These are phyloP conservation scores for Adineta ricciae DNA, from an alignment of 2,888 invertebrate genomes.

Conservation along the genomic window DNA sequence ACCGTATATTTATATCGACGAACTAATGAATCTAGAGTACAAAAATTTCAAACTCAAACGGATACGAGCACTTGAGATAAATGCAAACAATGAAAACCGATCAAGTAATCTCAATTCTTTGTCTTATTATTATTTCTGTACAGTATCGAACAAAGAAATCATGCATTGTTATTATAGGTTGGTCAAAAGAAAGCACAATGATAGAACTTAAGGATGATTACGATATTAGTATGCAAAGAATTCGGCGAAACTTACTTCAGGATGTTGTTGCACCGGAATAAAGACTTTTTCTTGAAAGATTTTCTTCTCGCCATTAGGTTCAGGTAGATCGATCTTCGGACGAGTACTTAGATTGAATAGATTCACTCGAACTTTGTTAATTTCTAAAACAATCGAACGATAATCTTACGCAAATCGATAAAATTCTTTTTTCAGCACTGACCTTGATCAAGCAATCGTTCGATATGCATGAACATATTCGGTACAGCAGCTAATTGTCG, in stretches of 20 bases:
- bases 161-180: neutral
- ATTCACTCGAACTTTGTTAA: slow-evolving; percentile 30
- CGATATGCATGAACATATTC: slow-evolving; percentile 97
- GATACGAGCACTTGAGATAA: neutral
- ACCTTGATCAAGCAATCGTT: slow-evolving; percentile 98
- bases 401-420: neutral
- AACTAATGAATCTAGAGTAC: neutral
- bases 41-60: neutral
- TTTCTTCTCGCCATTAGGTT: slow-evolving; percentile 60
- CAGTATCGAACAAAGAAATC: neutral
- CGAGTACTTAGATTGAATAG: slow-evolving; percentile 31
- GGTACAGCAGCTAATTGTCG: slow-evolving; percentile 99
- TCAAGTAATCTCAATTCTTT: neutral
- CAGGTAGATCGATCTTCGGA: slow-evolving; percentile 39
- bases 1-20: neutral
- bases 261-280: slow-evolving; percentile 98
- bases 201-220: neutral
- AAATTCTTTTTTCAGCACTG: no score
- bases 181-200: neutral
- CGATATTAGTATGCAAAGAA: neutral
- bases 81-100: neutral
- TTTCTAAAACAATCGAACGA: slow-evolving; percentile 27
- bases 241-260: slow-evolving; percentile 57
- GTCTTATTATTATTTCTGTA: neutral
- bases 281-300: slow-evolving; percentile 97